These are phyloP conservation scores for Pteronura brasiliensis DNA, from an alignment of 2,113 vertebrate species.

Conservation along the genomic window DNA sequence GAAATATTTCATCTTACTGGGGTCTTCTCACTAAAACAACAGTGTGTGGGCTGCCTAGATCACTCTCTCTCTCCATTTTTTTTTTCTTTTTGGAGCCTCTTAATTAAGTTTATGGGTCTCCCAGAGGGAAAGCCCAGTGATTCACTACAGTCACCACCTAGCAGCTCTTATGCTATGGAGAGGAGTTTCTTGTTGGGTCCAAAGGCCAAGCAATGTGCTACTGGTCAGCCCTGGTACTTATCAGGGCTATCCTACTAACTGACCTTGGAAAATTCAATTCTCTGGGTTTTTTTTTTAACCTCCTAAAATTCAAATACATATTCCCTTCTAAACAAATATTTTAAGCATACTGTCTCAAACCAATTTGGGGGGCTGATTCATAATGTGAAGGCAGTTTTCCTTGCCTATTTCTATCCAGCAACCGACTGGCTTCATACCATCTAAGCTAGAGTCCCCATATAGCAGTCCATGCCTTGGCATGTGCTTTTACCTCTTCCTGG, in stretches of 20 bases:
- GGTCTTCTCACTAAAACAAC: slow-evolving; percentile 5
- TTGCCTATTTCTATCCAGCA: slow-evolving; percentile 47
- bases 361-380: slow-evolving; percentile 27
- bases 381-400: slow-evolving; percentile 43
- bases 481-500: slow-evolving; percentile 70
- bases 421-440: slow-evolving; percentile 39
- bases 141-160: background rate
- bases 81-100: background rate
- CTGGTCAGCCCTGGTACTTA: background rate
- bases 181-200: background rate
- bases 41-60: background rate
- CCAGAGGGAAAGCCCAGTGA: background rate
- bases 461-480: slow-evolving; percentile 58
- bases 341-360: slow-evolving; percentile 47
- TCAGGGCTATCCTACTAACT: background rate
- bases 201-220: background rate
- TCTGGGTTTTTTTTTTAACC: background rate
- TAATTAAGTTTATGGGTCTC: slow-evolving; percentile 15
- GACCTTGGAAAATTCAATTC: background rate
- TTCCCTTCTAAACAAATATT: slow-evolving; percentile 38
- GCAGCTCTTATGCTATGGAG: background rate
- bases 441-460: slow-evolving; percentile 51
- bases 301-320: slow-evolving; percentile 49
- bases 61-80: background rate
- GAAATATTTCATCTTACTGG: background rate